These are phyloP conservation scores for Rhingia rostrata DNA, from an alignment of 2,888 invertebrate genomes.

Conservation along the genomic window DNA sequence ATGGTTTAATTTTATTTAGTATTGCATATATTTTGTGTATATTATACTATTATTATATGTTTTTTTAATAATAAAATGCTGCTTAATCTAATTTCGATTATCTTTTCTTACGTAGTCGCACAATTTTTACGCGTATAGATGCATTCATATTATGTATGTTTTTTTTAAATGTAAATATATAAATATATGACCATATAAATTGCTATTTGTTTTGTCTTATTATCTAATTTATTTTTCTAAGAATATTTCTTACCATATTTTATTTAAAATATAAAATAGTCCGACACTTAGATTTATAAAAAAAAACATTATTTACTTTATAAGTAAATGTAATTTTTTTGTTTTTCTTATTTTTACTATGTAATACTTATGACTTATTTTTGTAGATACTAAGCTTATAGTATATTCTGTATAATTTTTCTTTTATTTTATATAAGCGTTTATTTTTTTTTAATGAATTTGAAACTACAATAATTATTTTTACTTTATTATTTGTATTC, in stretches of 20 bases:
- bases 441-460: constrained; percentile 25
- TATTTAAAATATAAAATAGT: constrained; percentile 62
- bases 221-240: constrained; percentile 23
- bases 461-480: constrained; percentile 19
- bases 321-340: constrained; percentile 23
- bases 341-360: background rate
- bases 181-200: constrained; percentile 69
- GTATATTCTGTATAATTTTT: constrained; percentile 16
- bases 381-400: constrained; percentile 6
- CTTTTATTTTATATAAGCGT: constrained; percentile 22
- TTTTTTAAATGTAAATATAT: constrained; percentile 67
- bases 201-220: constrained; percentile 34
- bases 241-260: constrained; percentile 9
- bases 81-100: constrained; percentile 51
- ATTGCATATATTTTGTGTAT: constrained; percentile 69
- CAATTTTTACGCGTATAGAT: constrained; percentile 36
- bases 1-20: constrained; percentile 67
- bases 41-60: constrained; percentile 29
- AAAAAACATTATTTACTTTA: constrained; percentile 20
- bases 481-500: background rate
- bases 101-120: constrained; percentile 45
- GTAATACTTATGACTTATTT: background rate
- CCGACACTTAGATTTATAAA: constrained; percentile 58
- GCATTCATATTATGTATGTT: constrained; percentile 27
- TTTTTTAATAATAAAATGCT: constrained; percentile 56